A percentile compares a stretch with the other conserved stretches of the same genome.
Conservation (phyloP, 2,797 vertebrate species). For the Semaprochilodus insignis region DNA sequence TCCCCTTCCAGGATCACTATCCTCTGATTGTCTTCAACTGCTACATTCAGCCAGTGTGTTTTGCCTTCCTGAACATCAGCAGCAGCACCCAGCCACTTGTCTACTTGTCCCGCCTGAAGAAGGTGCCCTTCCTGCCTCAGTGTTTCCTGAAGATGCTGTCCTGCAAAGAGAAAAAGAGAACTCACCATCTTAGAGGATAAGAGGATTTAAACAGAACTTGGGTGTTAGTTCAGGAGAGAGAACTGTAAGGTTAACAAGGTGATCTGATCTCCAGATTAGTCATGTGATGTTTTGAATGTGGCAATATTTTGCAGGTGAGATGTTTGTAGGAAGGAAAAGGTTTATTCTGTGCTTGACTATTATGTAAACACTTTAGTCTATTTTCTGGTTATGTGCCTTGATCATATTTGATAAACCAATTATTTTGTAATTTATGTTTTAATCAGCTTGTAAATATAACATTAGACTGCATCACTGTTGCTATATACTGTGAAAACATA, state of each 20-base stretch:
- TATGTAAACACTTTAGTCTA: too few relatives aligned
- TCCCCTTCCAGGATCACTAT: constrained; percentile 80
- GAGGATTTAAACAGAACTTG: too few relatives aligned
- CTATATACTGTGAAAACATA: too few relatives aligned
- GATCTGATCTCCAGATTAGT: not conserved
- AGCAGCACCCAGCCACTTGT: constrained; percentile 80
- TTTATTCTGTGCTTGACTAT: too few relatives aligned
- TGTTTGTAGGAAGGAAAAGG: not conserved
- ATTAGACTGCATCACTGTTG: too few relatives aligned
- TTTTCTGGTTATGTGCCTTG: too few relatives aligned
- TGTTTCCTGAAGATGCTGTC: constrained; percentile 60
- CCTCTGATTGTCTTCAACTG: constrained; percentile 72
- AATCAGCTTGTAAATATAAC: too few relatives aligned
- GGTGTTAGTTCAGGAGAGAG: too few relatives aligned
- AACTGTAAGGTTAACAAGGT: not conserved
- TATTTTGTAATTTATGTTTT: too few relatives aligned
- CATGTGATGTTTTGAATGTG: not conserved
- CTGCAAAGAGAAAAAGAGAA: constrained; percentile 47
- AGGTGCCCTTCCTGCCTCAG: constrained; percentile 71
- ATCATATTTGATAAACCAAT: too few relatives aligned
- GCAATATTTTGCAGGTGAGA: not conserved
- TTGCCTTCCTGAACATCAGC: constrained; percentile 80
- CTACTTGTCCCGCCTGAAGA: constrained; percentile 78
- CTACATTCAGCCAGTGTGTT: constrained; percentile 77
- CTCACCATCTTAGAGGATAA: constrained; percentile 29